Base-by-base conservation (phyloP, 2,888 invertebrate genomes). In the Agriotes lineatus region DNA sequence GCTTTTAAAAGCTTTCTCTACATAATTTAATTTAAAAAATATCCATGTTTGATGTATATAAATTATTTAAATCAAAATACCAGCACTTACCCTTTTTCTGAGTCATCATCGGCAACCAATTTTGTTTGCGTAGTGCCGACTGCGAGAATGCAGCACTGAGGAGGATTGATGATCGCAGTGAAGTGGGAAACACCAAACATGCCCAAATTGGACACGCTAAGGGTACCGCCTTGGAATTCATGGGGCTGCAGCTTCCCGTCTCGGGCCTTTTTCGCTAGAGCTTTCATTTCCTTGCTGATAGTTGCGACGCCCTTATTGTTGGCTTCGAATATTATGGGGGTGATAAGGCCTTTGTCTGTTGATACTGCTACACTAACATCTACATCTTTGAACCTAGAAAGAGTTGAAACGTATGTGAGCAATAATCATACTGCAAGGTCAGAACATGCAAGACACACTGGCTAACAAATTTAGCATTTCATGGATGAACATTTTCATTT, bases 281-380 rank as follows among this genome's bases (percentile, higher is more conserved):
- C 86, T 83, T 94, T 94, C 45, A 97, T 91, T 73, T 91, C 90
- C 72, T 87, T 87, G 63, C 93, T 94, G 73, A 99, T 97, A 75
- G 93, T 90, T 44, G 92, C 85, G 63, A 98, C 86, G 14, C 97
- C 97, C 84, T 96, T 96, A 44, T 90, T 89, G 81, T 99, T 96
- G 0, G 97, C 97, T 80, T 90, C 90, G 83, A 94, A 95, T 10
- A 99, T 89, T 75, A 99, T 99, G 1, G 99, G 99, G 0, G 99
- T 99, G 70, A 99, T 97, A 7, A 99, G 88, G 0, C 99, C 99
- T 71, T 90, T 89, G 2, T 96, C 95, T 0, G 99, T 99, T 69
- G 96, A 95, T 3, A 99, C 99, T 0, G 99, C 99, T 66, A 99
- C 95, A 78, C 95, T 96, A 0, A 99, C 93, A 83, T 99, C 99